Percentiles rank a stretch among this genome's conserved stretches.
These are phyloP conservation scores for human DNA, from an alignment of 2,113 vertebrate species.

Conservation along the genomic window GRCh38 chr17:15897501-15898000, in stretches of 20 bases:
- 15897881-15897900: background rate
- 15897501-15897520: no score
- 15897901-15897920: background rate
- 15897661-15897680: background rate
- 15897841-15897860: background rate
- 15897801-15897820: background rate
- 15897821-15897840: no score
- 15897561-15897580: no score
- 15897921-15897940: constrained; percentile 16
- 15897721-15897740: background rate
- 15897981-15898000: background rate
- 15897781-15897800: background rate
- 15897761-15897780: background rate
- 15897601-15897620: background rate
- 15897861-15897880: background rate
- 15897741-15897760: background rate
- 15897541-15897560: no score
- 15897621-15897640: background rate
- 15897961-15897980: constrained; percentile 23
- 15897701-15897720: background rate
- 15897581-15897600: background rate
- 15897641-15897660: background rate
- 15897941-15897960: background rate
- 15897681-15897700: background rate
- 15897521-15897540: no score